Evolutionary conservation across 1,140 invertebrate genomes (phyloP), one percentile per base, ranked within the genome.

Genomic region (Calycopis cecrops): DNA sequence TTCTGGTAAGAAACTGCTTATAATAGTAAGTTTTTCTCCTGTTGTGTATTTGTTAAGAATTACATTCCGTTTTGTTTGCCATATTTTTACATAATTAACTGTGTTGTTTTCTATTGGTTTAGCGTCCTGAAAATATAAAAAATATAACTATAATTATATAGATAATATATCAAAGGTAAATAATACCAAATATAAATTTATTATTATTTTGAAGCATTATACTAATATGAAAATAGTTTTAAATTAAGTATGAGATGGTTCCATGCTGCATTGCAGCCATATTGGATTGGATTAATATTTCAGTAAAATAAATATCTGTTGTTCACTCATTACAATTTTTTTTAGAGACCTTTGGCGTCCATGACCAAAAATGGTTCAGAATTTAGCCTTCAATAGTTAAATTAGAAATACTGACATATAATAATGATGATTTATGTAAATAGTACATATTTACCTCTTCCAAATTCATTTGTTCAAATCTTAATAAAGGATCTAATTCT

Each of bases 41-140:
- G 97, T 98, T 37, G 96, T 98, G 68, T 94, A 98, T 85, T 95
- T 95, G 59, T 91, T 93, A 4, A 98, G 87, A 71, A 98, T 97
- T 6, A 85, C 85, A 60, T 89, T 76, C 67, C 93, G 92, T 63
- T 93, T 92, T 4, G 88, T 73, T 64, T 86, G 90, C 96, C 96
- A 98, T 47, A 92, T 90, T 69, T 96, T 92, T 61, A 92, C 48
- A 60, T 81, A 85, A 52, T 81, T 85, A 12, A 88, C 85, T 55
- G 79, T 53, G 44, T 35, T 35, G 12, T 57, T 62, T 48, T 90
- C 90, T 69, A 87, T 88, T 42, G 62, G 63, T 51, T 70, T 52
- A 42, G 48, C 21, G 6, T 70, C 65, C 68, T 59, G 69, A 38
- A 77, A 55, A 18, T 28, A 6, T 28, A 47, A 11, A 12, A 35